Conservation (phyloP, 2,113 vertebrate species). For the Centropristis striata region DNA sequence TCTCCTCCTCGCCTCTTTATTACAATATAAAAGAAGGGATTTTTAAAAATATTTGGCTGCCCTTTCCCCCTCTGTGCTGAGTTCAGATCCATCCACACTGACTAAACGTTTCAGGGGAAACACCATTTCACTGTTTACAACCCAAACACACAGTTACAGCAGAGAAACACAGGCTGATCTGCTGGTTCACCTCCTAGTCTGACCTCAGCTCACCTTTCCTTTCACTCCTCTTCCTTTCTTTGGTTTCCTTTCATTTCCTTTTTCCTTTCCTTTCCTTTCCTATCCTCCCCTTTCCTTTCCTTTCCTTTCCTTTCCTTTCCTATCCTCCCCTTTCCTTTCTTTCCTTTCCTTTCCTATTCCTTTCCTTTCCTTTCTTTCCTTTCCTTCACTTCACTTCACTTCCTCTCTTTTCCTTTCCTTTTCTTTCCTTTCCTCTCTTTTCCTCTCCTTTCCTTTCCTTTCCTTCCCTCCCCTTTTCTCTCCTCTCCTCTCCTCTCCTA, state of each 20-base stretch:
- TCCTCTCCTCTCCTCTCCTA: not conserved
- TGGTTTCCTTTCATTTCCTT: no score
- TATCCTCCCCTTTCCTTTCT: not conserved
- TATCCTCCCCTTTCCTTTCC: not conserved
- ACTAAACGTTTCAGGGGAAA: not conserved
- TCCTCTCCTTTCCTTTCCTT: not conserved
- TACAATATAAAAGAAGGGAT: not conserved
- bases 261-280: no score
- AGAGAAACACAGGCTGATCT: not conserved
- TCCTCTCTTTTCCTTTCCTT: no score
- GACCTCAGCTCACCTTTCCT: not conserved
- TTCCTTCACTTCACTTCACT: not conserved
- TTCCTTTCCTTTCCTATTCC: not conserved
- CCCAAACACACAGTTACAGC: not conserved
- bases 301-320: not conserved
- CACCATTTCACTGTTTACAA: not conserved
- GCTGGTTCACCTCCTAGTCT: not conserved
- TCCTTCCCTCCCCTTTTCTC: not conserved
- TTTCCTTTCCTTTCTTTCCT: no score
- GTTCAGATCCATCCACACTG: not conserved
- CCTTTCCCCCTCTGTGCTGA: not conserved
- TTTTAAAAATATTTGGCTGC: conserved; percentile 29
- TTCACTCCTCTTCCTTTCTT: not conserved
- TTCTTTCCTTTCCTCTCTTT: no score
- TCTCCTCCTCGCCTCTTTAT: conserved; percentile 38